Evolutionary conservation across 2,797 vertebrate genomes (phyloP), one percentile per base, ranked within the genome.

Genomic region (Stomatorhinus walkeri): DNA sequence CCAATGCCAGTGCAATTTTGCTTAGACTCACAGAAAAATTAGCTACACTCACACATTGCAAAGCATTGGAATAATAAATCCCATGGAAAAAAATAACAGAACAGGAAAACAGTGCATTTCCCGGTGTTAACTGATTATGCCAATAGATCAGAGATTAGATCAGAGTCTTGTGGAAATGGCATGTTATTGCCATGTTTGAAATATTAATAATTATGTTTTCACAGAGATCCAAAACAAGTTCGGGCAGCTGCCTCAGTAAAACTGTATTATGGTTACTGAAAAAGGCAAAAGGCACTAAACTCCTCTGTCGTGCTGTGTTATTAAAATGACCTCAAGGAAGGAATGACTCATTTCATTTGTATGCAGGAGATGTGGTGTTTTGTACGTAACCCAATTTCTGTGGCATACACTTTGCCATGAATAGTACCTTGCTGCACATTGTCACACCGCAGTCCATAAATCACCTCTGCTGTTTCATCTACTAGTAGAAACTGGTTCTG

Each of bases 301-400:
- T 36, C 49, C 85, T 46, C 81, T 90, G 92, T 92, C 93, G 94
- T 94, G 40, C 90, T 89, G n/a, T 64, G n/a, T 93, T 91, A 95
- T 94, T 93, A 93, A 92, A 94, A 93, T 93, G 92, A 94, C 93
- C 93, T 93, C 92, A 89, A 90, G 92, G 92, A 93, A 92, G 89
- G 91, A 85, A 91, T 92, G 90, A 92, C 85, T 95, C 92, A 95
- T 95, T 95, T 90, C 61, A 84, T 95, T 94, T 95, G 92, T 93
- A 94, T 92, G 93, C 93, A 92, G 87, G 91, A 94, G 92, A 94
- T 93, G 94, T 93, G 91, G 52, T 56, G 90, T 93, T 94, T 92
- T 87, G 90, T 92, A 89, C 91, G 14, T 93, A 94, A 93, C 91
- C 92, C 88, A 91, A 28, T 91, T 94, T 93, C 93, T 90, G 89